phyloP scores from a whole-genome alignment of 2,797 vertebrate species.

The Novumbra hubbsi region DNA sequence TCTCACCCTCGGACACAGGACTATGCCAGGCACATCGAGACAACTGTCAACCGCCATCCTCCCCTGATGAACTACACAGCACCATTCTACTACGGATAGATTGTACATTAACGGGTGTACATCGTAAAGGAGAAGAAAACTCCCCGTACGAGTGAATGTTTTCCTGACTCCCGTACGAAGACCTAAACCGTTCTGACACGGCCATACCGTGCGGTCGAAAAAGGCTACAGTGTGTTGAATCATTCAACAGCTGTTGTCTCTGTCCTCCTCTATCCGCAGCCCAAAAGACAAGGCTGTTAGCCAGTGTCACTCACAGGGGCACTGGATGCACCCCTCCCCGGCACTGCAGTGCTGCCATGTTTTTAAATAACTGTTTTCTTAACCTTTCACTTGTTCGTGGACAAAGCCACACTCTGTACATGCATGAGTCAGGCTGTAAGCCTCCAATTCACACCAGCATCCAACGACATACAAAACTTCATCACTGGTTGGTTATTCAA shows the following conservation, averaged over 20 bases:
- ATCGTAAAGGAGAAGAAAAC: too few relatives aligned
- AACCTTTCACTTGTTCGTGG: constrained; percentile 7
- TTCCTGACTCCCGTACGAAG: not conserved
- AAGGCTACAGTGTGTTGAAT: not conserved
- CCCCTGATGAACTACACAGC: too few relatives aligned
- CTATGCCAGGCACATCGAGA: too few relatives aligned
- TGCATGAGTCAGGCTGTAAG: not conserved
- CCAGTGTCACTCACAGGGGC: constrained; percentile 29
- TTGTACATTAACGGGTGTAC: too few relatives aligned
- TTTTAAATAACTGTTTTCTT: constrained; percentile 47
- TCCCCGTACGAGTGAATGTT: too few relatives aligned
- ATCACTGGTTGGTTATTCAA: not conserved
- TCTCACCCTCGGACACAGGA: too few relatives aligned
- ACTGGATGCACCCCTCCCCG: constrained; percentile 38
- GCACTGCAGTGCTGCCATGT: constrained; percentile 43
- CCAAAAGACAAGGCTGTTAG: constrained; percentile 21
- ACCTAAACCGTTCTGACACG: not conserved
- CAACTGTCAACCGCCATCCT: too few relatives aligned
- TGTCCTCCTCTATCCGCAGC: constrained; percentile 17
- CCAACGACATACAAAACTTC: not conserved
- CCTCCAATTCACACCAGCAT: not conserved
- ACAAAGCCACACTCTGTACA: not conserved
- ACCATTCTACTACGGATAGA: not conserved
- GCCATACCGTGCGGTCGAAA: not conserved
- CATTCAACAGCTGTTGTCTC: not conserved